Conservation (phyloP, 2,797 vertebrate genomes). For the Cetoscarus ocellatus region DNA sequence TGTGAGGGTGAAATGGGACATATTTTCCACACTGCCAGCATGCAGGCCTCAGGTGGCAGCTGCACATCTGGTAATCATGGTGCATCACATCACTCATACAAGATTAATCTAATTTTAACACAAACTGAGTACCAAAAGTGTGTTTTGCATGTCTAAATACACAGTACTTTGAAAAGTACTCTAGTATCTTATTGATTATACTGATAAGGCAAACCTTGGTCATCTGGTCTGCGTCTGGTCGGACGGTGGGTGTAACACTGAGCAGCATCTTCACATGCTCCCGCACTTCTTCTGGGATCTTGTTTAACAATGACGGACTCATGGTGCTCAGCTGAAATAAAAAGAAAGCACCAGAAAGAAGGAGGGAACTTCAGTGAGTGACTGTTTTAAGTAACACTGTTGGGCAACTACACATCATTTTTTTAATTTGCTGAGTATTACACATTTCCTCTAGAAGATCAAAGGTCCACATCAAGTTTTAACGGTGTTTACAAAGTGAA, state of each 20-base stretch:
- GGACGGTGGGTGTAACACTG: slow-evolving; percentile 93
- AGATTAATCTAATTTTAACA: too few relatives aligned
- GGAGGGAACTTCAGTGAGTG: neutral
- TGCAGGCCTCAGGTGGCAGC: too few relatives aligned
- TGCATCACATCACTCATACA: too few relatives aligned
- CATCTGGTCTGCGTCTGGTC: slow-evolving; percentile 98
- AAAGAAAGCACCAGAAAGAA: neutral
- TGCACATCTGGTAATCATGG: too few relatives aligned
- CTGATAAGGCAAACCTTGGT: slow-evolving; percentile 88
- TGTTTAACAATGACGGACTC: slow-evolving; percentile 87
- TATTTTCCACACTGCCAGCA: too few relatives aligned
- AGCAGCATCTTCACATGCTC: slow-evolving; percentile 96
- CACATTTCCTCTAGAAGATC: neutral
- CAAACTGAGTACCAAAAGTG: too few relatives aligned
- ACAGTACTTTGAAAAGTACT: neutral
- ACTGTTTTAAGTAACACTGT: too few relatives aligned
- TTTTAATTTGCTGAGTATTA: neutral
- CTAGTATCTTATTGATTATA: neutral
- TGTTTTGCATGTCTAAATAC: too few relatives aligned
- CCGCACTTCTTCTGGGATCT: slow-evolving; percentile 93
- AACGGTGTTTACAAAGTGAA: neutral
- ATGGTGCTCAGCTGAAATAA: slow-evolving; percentile 91
- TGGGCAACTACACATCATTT: neutral
- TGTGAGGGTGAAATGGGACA: too few relatives aligned
- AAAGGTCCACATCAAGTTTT: neutral